These are phyloP conservation scores for Magallana nippona DNA, from an alignment of 2,888 invertebrate species.

Conservation along the genomic window DNA sequence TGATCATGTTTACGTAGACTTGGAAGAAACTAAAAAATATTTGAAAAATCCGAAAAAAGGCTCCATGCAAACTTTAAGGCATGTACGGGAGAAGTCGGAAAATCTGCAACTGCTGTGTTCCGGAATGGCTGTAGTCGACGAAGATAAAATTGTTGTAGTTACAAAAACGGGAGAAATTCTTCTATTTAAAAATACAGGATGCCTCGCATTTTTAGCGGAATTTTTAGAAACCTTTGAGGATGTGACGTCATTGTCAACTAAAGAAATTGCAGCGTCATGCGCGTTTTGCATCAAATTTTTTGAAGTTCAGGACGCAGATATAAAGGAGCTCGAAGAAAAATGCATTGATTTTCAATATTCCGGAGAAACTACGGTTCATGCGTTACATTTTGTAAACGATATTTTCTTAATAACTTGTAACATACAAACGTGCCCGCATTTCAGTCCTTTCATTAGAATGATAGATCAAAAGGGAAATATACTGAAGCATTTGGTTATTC, in stretches of 20 bases:
- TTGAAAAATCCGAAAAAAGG: background rate
- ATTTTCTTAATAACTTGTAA: conserved; percentile 1
- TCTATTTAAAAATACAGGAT: background rate
- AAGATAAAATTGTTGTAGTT: conserved; percentile 6
- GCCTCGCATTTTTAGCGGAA: background rate
- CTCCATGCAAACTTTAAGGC: too few species aligned
- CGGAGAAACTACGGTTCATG: background rate
- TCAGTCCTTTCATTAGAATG: background rate
- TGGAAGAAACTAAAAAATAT: background rate
- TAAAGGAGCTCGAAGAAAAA: background rate
- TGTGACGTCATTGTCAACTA: conserved; percentile 8
- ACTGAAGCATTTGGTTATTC: background rate
- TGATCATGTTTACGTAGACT: background rate
- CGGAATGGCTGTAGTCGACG: background rate
- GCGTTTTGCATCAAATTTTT: conserved; percentile 8
- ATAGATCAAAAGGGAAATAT: background rate
- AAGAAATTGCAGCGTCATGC: conserved; percentile 17
- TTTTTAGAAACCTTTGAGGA: conserved; percentile 13
- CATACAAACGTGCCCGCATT: background rate
- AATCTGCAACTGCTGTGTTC: conserved; percentile 2
- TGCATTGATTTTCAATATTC: conserved; percentile 23
- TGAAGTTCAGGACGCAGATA: background rate
- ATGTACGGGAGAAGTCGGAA: background rate
- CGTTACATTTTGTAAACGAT: background rate
- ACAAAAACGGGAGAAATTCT: background rate